These are phyloP conservation scores for Cavia aperea DNA, from an alignment of 2,113 vertebrate species.

Conservation along the genomic window DNA sequence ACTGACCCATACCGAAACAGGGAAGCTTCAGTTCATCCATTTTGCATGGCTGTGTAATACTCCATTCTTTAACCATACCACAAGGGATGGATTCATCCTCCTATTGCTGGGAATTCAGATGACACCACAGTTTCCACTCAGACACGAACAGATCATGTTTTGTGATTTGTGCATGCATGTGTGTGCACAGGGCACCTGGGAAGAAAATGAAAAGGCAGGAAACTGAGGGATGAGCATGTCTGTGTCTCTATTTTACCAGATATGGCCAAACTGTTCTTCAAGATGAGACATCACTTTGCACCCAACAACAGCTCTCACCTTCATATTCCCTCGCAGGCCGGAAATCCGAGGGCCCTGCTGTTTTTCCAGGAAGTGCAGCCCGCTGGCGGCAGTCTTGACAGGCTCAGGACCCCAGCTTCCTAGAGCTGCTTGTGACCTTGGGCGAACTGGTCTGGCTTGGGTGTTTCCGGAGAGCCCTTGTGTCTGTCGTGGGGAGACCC, in stretches of 20 bases:
- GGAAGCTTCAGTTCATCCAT: not conserved
- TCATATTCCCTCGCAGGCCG: not conserved
- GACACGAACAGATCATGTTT: not conserved
- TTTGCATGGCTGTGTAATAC: not conserved
- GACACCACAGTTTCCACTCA: not conserved
- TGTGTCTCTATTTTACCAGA: not conserved
- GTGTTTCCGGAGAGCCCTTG: not conserved
- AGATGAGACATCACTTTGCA: rapidly evolving
- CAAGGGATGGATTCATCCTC: not conserved
- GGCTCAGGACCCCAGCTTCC: not conserved
- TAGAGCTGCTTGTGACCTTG: rapidly evolving
- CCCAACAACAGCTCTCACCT: not conserved
- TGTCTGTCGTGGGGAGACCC: not conserved
- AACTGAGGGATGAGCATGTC: rapidly evolving
- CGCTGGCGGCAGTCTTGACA: not conserved
- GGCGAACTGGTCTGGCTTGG: not conserved
- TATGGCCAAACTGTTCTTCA: not conserved
- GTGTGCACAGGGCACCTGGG: not conserved
- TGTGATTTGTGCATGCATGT: too few species aligned
- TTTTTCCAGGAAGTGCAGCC: not conserved
- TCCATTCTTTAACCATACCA: not conserved
- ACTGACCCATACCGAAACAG: rapidly evolving
- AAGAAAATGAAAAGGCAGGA: not conserved
- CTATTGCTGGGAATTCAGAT: not conserved
- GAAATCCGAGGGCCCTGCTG: not conserved